These are phyloP conservation scores for Conger conger DNA, from an alignment of 2,113 vertebrate genomes.

Conservation along the genomic window DNA sequence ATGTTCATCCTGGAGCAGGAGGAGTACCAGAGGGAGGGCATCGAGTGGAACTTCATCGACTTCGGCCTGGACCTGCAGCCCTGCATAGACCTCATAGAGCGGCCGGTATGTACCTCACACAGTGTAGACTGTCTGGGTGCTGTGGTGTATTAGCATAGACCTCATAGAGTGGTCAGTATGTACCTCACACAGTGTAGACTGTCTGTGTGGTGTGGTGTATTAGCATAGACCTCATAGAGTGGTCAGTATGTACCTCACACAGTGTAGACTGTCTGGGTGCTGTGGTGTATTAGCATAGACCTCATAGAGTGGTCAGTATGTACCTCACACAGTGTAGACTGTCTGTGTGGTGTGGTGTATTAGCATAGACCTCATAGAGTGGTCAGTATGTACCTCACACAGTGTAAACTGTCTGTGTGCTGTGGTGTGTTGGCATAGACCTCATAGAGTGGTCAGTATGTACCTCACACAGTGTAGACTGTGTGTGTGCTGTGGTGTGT, in stretches of 20 bases:
- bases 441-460: too few species aligned
- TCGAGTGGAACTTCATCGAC: constrained; percentile 88
- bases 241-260: constrained; percentile 65
- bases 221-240: constrained; percentile 83
- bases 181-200: constrained; percentile 9
- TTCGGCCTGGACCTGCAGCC: constrained; percentile 86
- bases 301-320: constrained; percentile 84
- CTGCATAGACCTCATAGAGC: constrained; percentile 87
- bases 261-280: constrained; percentile 11
- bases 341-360: not conserved
- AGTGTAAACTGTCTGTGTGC: too few species aligned
- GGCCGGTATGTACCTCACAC: constrained; percentile 65
- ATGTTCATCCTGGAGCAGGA: constrained; percentile 90
- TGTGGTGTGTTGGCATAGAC: too few species aligned
- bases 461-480: too few species aligned
- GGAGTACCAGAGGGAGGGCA: constrained; percentile 86
- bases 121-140: constrained; percentile 11
- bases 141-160: constrained; percentile 61
- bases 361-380: too few species aligned
- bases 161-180: constrained; percentile 84
- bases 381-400: too few species aligned
- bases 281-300: constrained; percentile 61
- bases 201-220: not conserved
- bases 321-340: constrained; percentile 9
- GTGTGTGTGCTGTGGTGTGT: too few species aligned